Conservation (phyloP, 2,888 invertebrate species). For the Noctua comes region DNA sequence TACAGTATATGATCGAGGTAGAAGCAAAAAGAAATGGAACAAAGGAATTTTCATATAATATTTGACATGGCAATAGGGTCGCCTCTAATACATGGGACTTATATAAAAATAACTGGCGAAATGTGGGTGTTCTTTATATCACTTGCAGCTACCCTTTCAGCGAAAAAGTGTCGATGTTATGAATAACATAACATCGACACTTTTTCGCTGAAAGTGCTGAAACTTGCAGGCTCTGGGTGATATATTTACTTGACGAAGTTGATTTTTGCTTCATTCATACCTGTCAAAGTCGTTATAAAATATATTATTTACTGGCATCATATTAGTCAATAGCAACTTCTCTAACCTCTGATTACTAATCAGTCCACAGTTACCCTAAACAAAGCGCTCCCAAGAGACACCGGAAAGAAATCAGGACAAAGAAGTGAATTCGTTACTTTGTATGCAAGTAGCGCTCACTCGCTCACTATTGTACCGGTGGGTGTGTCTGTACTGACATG, state of each 20-base stretch:
- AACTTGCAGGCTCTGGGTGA: neutral
- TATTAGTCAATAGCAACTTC: neutral
- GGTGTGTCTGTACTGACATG: slow-evolving; percentile 35
- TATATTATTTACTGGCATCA: neutral
- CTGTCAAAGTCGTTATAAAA: neutral
- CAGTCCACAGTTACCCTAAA: slow-evolving; percentile 6
- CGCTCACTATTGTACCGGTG: slow-evolving; percentile 2
- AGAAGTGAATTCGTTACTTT: slow-evolving; percentile 31
- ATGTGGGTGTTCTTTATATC: neutral
- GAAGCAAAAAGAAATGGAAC: slow-evolving; percentile 19
- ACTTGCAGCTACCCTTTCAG: neutral
- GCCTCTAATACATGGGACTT: neutral
- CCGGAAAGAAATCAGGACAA: slow-evolving; percentile 46
- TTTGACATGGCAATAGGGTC: neutral
- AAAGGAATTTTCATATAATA: neutral
- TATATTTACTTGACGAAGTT: neutral
- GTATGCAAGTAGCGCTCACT: slow-evolving; percentile 25
- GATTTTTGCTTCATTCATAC: neutral
- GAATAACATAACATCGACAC: too few species aligned
- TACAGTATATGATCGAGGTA: slow-evolving; percentile 59
- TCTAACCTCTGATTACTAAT: slow-evolving; percentile 10
- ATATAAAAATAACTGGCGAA: neutral
- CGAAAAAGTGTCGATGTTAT: neutral
- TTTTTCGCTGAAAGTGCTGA: neutral
- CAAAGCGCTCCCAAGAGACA: slow-evolving; percentile 25